Conservation (phyloP, 2,113 vertebrate genomes). For the Brachyistius frenatus region DNA sequence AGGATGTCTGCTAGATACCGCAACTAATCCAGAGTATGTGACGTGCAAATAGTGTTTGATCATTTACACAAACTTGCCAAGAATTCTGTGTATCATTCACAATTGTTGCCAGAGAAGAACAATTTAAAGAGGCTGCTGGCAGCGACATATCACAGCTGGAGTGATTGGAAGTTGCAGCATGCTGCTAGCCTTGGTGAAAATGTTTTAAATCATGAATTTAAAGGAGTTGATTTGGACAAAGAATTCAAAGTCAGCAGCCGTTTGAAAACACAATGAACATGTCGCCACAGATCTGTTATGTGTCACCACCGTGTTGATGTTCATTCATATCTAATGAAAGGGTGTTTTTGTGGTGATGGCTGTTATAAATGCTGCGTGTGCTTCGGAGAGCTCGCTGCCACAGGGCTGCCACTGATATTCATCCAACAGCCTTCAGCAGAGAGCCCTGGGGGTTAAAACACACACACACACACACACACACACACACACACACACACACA, state of each 20-base stretch:
- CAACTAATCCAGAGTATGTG: background rate
- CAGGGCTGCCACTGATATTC: constrained; percentile 44
- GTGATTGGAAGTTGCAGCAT: background rate
- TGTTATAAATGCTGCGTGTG: constrained; percentile 60
- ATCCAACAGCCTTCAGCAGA: constrained; percentile 41
- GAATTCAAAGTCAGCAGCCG: background rate
- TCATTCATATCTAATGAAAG: constrained; percentile 14
- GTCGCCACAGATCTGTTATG: background rate
- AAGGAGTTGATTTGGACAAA: background rate
- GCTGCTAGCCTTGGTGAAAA: background rate
- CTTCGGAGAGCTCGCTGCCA: background rate
- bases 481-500: constrained; percentile 2
- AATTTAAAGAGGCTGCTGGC: background rate
- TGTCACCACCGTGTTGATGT: constrained; percentile 13
- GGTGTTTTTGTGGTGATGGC: constrained; percentile 34
- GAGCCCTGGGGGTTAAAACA: constrained; percentile 11
- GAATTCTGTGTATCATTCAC: background rate
- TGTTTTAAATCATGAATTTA: fast-evolving
- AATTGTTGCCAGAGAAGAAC: background rate
- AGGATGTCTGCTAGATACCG: background rate
- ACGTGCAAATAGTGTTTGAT: background rate
- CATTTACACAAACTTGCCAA: background rate
- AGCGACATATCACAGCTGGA: background rate
- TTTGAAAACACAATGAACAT: constrained; percentile 4
- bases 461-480: constrained; percentile 15